Percentiles rank a stretch among this genome's conserved stretches.
phyloP scores from a whole-genome alignment of 2,888 invertebrate species.

The Lapara coniferarum region DNA sequence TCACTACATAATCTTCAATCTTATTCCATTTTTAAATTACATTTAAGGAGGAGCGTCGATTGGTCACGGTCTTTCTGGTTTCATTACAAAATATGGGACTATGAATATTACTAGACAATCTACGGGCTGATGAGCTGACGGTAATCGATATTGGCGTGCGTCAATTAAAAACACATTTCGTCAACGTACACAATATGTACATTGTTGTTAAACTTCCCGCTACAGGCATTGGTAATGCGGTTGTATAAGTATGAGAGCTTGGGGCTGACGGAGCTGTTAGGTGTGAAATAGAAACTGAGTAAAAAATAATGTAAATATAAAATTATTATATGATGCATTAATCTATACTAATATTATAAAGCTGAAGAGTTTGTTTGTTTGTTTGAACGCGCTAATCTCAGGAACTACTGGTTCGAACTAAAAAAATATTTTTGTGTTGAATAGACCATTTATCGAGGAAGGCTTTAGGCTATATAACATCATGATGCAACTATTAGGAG shows the following conservation, averaged over 20 bases:
- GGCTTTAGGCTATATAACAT: too few species aligned
- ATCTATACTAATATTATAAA: too few species aligned
- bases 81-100: slow-evolving; percentile 36
- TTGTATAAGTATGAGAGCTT: slow-evolving; percentile 22
- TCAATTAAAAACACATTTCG: slow-evolving; percentile 67
- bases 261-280: background rate
- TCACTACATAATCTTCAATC: slow-evolving; percentile 49
- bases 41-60: slow-evolving; percentile 43
- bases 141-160: slow-evolving; percentile 63
- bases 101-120: slow-evolving; percentile 51
- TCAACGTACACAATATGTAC: slow-evolving; percentile 49
- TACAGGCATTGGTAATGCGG: slow-evolving; percentile 47
- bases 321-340: too few species aligned
- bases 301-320: background rate
- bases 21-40: slow-evolving; percentile 34
- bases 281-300: slow-evolving; percentile 4
- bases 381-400: too few species aligned
- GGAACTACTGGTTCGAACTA: too few species aligned
- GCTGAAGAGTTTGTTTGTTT: too few species aligned
- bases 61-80: slow-evolving; percentile 37
- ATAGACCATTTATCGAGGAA: too few species aligned
- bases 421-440: too few species aligned
- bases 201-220: slow-evolving; percentile 62
- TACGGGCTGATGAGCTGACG: slow-evolving; percentile 55
- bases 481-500: too few species aligned